These are phyloP conservation scores for Aleadryas rufinucha DNA, from an alignment of 2,113 vertebrate genomes.

Conservation along the genomic window DNA sequence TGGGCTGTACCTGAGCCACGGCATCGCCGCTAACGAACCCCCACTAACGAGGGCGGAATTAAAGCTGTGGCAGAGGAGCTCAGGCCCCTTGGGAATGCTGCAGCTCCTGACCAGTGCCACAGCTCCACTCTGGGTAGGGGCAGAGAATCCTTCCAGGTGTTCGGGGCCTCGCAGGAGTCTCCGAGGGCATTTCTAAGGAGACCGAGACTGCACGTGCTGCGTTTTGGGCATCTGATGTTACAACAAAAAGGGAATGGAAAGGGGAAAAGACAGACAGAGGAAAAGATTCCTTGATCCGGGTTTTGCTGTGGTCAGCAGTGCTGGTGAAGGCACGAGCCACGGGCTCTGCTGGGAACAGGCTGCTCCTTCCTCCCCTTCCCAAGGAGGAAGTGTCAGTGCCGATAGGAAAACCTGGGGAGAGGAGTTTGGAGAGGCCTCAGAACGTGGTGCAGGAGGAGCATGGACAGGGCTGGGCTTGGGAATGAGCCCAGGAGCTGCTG, in stretches of 20 bases:
- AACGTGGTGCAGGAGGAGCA: fast-evolving
- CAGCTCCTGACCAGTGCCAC: neutral
- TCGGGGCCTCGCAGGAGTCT: neutral
- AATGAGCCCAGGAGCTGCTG: neutral
- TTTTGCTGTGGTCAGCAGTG: neutral
- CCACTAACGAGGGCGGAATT: neutral
- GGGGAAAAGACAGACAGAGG: too few species aligned
- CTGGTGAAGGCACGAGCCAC: neutral
- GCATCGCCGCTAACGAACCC: neutral
- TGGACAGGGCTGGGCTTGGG: fast-evolving
- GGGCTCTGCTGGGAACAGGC: neutral
- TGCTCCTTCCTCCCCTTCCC: neutral
- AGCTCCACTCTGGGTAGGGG: fast-evolving
- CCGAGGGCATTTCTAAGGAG: fast-evolving
- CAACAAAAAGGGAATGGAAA: neutral
- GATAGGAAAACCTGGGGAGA: neutral
- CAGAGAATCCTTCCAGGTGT: neutral
- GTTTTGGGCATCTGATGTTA: neutral
- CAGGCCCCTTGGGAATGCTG: neutral
- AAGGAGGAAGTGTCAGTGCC: neutral
- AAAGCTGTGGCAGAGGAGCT: neutral
- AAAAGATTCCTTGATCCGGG: fast-evolving
- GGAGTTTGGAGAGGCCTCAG: neutral
- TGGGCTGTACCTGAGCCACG: neutral
- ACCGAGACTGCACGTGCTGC: fast-evolving